phyloP scores from a whole-genome alignment of 2,797 vertebrate genomes.

The Fistularia tabacaria region DNA sequence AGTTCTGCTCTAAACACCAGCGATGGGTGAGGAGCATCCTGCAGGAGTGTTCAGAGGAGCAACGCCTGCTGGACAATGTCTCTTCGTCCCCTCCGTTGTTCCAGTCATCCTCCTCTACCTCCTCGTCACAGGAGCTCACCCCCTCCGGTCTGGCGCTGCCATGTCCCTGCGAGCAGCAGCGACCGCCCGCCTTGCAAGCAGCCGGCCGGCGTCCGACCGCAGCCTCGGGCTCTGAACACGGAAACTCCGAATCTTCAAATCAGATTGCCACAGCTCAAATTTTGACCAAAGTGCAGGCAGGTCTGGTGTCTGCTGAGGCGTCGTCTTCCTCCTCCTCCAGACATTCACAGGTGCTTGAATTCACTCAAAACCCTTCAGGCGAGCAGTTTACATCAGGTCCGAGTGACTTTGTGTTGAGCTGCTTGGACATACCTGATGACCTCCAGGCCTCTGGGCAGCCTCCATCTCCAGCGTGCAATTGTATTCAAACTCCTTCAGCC shows the following conservation, averaged over 20 bases:
- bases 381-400: neutral
- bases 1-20: conserved; percentile 72
- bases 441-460: neutral
- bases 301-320: neutral
- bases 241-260: neutral
- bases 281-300: neutral
- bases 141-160: conserved; percentile 42
- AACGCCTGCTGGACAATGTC: conserved; percentile 5
- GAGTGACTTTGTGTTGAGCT: neutral
- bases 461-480: too few relatives aligned
- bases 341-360: conserved; percentile 1
- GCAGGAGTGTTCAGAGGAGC: conserved; percentile 53
- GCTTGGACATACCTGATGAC: neutral
- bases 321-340: neutral
- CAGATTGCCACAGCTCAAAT: neutral
- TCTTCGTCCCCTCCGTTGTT: conserved; percentile 25
- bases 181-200: too few relatives aligned
- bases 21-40: conserved; percentile 73
- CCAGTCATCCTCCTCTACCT: conserved; percentile 37
- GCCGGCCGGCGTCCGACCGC: neutral
- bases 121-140: conserved; percentile 58
- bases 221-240: neutral
- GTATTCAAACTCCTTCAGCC: too few relatives aligned
- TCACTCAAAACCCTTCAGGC: neutral
- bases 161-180: too few relatives aligned